Conservation (phyloP, 2,888 invertebrate species). For the Pocota personata region DNA sequence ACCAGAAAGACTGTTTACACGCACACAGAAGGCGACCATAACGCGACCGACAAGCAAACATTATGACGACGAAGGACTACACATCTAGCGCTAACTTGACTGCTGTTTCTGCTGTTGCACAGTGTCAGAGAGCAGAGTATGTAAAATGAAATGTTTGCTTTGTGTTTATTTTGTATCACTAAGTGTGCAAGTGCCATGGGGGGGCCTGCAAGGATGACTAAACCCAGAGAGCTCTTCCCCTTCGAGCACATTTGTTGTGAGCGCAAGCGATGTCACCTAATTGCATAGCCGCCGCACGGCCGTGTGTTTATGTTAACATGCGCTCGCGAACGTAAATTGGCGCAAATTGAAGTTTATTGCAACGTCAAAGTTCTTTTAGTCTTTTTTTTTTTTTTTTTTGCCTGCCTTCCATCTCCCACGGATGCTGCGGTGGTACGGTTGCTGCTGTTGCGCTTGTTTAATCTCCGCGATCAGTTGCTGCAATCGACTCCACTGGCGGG, state of each 20-base stretch:
- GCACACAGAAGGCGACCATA: slow-evolving; percentile 45
- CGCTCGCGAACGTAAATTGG: slow-evolving; percentile 67
- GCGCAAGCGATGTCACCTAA: slow-evolving; percentile 71
- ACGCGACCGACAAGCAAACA: slow-evolving; percentile 45
- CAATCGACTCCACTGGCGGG: slow-evolving; percentile 24
- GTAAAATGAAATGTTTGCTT: slow-evolving; percentile 63
- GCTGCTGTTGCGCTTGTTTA: slow-evolving; percentile 21
- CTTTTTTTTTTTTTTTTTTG: background rate
- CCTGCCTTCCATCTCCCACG: slow-evolving; percentile 23
- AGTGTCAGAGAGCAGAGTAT: slow-evolving; percentile 43
- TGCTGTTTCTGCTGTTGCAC: background rate
- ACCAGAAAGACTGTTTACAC: slow-evolving; percentile 43
- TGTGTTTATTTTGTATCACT: slow-evolving; percentile 63
- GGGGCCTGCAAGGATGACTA: slow-evolving; percentile 8
- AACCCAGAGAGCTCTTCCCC: background rate
- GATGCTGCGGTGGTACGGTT: background rate
- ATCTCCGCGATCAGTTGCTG: slow-evolving; percentile 55
- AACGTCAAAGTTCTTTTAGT: slow-evolving; percentile 43
- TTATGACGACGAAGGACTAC: background rate
- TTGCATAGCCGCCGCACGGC: slow-evolving; percentile 58
- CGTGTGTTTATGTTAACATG: slow-evolving; percentile 66
- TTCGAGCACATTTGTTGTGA: slow-evolving; percentile 30
- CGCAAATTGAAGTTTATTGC: slow-evolving; percentile 71
- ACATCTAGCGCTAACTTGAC: background rate
- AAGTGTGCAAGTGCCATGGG: slow-evolving; percentile 54